These are phyloP conservation scores for Dicranocentrus wangi DNA, from an alignment of 2,888 invertebrate species.

Conservation along the genomic window DNA sequence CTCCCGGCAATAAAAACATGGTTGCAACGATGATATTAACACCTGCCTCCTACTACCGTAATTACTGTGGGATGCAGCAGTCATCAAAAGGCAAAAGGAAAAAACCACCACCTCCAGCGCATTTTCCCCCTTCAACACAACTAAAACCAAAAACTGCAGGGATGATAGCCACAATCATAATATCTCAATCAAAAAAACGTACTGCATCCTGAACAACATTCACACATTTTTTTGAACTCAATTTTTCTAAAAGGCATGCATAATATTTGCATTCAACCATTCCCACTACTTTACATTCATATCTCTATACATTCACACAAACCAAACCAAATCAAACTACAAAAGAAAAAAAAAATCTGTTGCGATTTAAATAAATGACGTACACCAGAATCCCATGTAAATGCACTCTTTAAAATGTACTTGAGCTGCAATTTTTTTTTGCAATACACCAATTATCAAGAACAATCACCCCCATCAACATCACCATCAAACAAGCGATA, in stretches of 20 bases:
- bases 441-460: background rate
- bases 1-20: conserved; percentile 21
- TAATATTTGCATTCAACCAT: no score
- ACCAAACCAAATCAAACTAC: no score
- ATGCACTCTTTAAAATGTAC: no score
- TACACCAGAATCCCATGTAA: background rate
- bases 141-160: no score
- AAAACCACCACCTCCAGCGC: background rate
- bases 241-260: no score
- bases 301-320: no score
- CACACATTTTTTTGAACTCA: no score
- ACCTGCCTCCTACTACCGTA: conserved; percentile 42
- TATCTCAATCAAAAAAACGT: background rate
- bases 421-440: background rate
- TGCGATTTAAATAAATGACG: no score
- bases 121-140: no score
- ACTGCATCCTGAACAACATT: background rate
- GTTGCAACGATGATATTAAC: conserved; percentile 28
- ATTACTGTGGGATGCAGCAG: conserved; percentile 27
- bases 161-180: no score
- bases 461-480: conserved; percentile 2
- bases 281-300: no score
- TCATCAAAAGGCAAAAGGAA: conserved; percentile 1
- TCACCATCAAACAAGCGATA: conserved; percentile 13
- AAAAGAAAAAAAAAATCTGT: no score